These are phyloP conservation scores for Dinothrombium tinctorium DNA, from an alignment of 1,140 invertebrate species.

Conservation along the genomic window DNA sequence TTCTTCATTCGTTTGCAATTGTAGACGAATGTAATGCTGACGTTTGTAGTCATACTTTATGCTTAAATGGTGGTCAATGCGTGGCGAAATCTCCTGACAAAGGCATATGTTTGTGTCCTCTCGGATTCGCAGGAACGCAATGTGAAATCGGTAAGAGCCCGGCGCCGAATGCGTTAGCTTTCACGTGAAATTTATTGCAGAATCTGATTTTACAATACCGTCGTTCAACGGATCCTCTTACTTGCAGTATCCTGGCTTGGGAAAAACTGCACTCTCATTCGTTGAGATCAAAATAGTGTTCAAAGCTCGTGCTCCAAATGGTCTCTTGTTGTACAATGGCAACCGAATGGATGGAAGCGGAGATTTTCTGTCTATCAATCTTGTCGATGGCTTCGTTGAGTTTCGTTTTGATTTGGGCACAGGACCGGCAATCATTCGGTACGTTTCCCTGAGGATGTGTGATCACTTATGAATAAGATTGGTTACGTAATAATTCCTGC, in stretches of 20 bases:
- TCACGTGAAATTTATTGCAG: constrained; percentile 12
- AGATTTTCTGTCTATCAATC: constrained; percentile 71
- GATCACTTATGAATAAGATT: too few relatives aligned
- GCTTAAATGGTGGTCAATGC: constrained; percentile 77
- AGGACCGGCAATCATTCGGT: constrained; percentile 35
- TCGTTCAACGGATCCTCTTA: constrained; percentile 78
- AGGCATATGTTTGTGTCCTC: constrained; percentile 60
- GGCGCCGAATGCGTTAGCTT: too few relatives aligned
- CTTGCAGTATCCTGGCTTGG: constrained; percentile 53
- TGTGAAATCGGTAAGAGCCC: constrained; percentile 62
- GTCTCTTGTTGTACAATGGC: constrained; percentile 74
- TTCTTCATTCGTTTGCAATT: constrained; percentile 17
- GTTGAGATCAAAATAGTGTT: constrained; percentile 64
- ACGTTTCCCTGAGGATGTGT: not conserved
- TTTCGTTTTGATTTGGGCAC: constrained; percentile 81
- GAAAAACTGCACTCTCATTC: constrained; percentile 58
- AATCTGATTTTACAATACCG: constrained; percentile 32
- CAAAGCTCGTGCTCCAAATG: constrained; percentile 50
- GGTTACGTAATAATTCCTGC: too few relatives aligned
- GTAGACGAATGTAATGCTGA: constrained; percentile 66
- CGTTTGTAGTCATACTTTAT: constrained; percentile 53
- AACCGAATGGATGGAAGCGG: constrained; percentile 61
- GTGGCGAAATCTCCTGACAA: constrained; percentile 37
- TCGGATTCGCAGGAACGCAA: constrained; percentile 63
- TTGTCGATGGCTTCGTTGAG: constrained; percentile 56